phyloP scores from a whole-genome alignment of 2,888 invertebrate species.

The Chamaedrilus cognettii region DNA sequence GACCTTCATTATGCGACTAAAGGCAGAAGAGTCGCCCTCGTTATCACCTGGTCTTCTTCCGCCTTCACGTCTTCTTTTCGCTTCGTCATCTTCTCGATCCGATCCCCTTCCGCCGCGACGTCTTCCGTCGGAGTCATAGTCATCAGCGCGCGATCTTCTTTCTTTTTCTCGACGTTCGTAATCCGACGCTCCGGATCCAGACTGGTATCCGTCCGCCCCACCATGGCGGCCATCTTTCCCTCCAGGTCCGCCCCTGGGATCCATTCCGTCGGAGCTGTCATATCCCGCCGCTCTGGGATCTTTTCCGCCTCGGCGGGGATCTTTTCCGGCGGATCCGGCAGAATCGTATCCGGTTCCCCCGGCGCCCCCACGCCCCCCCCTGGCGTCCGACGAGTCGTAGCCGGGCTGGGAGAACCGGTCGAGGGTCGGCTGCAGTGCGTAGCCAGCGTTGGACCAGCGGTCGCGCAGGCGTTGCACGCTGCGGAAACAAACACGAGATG shows the following conservation, averaged over 20 bases:
- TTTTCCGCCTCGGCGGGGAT: too few relatives aligned
- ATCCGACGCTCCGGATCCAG: neutral
- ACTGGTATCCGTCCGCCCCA: neutral
- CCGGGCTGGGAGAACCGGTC: neutral
- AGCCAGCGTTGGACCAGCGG: neutral
- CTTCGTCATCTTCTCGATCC: neutral
- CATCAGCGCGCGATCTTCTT: too few relatives aligned
- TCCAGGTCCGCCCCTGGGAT: neutral
- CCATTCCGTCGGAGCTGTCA: conserved; percentile 5
- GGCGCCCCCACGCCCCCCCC: too few relatives aligned
- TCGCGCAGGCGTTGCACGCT: neutral
- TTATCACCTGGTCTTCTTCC: neutral
- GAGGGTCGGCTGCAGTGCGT: neutral
- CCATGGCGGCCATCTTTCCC: neutral
- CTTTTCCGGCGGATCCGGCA: too few relatives aligned
- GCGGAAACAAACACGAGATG: neutral
- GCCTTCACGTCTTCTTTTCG: neutral
- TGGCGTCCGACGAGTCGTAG: neutral
- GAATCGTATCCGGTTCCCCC: too few relatives aligned
- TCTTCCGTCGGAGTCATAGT: neutral
- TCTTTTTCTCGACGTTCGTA: neutral
- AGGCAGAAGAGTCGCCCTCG: neutral
- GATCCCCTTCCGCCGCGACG: neutral
- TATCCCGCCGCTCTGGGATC: too few relatives aligned
- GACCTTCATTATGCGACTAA: too few relatives aligned